Conservation (phyloP, 2,113 vertebrate genomes). For the Ceyx cyanopectus region DNA sequence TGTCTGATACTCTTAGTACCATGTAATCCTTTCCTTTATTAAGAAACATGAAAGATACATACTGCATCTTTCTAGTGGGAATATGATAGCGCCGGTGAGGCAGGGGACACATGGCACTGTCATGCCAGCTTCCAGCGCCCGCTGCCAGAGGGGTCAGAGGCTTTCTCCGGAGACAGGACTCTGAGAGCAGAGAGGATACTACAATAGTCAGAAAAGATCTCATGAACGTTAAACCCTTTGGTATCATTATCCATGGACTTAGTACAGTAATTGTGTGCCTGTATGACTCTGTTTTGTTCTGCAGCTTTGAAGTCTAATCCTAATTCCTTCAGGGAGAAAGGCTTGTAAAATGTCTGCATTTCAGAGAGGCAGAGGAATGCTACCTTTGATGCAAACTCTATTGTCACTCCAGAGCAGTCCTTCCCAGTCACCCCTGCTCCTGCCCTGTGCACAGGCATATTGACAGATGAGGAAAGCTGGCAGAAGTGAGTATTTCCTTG, state of each 20-base stretch:
- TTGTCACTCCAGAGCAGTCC: background rate
- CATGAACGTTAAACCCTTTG: constrained; percentile 41
- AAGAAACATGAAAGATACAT: constrained; percentile 25
- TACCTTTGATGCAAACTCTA: constrained; percentile 44
- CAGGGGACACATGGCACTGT: background rate
- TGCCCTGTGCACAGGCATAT: background rate
- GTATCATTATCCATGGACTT: constrained; percentile 55
- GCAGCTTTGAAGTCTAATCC: constrained; percentile 63
- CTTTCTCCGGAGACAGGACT: background rate
- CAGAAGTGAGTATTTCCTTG: background rate
- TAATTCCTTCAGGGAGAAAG: constrained; percentile 58
- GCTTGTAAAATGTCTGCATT: constrained; percentile 31
- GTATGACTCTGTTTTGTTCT: constrained; percentile 50
- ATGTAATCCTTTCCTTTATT: constrained; percentile 69
- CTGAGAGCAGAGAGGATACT: background rate
- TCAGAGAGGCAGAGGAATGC: background rate
- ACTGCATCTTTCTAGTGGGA: constrained; percentile 35
- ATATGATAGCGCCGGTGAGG: background rate
- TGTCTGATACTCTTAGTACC: constrained; percentile 12
- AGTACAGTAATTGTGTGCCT: constrained; percentile 53
- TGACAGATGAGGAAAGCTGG: background rate
- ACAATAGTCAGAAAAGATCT: constrained; percentile 52
- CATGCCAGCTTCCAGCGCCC: background rate
- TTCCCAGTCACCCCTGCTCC: constrained; percentile 8
- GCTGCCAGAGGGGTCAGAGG: background rate